Conservation (phyloP, 2,888 invertebrate genomes). For the Notodonta ziczac region DNA sequence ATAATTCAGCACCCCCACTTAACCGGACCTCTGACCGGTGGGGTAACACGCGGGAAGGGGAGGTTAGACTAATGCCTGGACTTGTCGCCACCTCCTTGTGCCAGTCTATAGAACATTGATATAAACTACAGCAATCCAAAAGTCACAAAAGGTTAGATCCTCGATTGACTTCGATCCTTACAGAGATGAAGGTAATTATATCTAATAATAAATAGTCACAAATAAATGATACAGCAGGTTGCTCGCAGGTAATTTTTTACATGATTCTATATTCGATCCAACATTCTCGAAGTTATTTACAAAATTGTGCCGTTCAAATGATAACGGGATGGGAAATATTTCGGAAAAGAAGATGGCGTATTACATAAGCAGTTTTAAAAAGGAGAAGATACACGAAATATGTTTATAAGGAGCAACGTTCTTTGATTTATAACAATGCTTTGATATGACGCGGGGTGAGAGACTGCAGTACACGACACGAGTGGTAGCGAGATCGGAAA, state of each 20-base stretch:
- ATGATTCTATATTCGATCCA: no score
- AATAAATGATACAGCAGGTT: no score
- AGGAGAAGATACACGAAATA: constrained; percentile 73
- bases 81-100: constrained; percentile 55
- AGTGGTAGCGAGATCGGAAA: constrained; percentile 24
- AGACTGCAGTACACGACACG: constrained; percentile 12
- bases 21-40: constrained; percentile 46
- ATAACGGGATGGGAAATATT: constrained; percentile 9
- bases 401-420: constrained; percentile 79
- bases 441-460: constrained; percentile 50
- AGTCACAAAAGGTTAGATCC: no score
- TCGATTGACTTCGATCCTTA: no score
- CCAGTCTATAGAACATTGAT: constrained; percentile 10
- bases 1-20: constrained; percentile 59
- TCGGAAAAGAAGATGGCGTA: constrained; percentile 38
- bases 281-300: no score
- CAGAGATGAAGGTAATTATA: no score
- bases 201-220: no score
- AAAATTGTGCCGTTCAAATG: no score
- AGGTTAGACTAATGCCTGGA: constrained; percentile 42
- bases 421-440: constrained; percentile 76
- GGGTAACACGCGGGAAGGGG: constrained; percentile 9
- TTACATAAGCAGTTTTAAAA: constrained; percentile 68
- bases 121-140: neutral
- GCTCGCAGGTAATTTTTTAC: no score